A percentile compares a stretch with the other conserved stretches of the same genome.
Evolutionary conservation across 2,888 invertebrate species (phyloP).

Genomic region (Choristoneura rosaceana): DNA sequence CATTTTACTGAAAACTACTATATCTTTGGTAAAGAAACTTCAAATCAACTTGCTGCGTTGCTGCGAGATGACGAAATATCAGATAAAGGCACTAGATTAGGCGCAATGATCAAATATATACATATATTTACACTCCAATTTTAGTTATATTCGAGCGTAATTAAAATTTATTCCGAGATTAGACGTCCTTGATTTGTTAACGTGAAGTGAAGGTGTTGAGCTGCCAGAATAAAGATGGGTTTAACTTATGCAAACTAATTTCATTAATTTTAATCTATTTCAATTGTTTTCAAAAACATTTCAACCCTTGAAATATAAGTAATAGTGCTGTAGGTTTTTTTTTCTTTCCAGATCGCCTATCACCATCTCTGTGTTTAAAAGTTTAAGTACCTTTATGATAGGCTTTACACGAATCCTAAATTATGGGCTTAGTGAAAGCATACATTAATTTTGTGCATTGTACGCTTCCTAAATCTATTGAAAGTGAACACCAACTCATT

Average conservation of each 20-base stretch:
- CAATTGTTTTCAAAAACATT: neutral
- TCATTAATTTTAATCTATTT: neutral
- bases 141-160: conserved; percentile 29
- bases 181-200: conserved; percentile 12
- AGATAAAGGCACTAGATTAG: conserved; percentile 51
- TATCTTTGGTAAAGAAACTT: conserved; percentile 59
- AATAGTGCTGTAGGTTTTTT: neutral
- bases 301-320: neutral
- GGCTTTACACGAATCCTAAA: conserved; percentile 31
- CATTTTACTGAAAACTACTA: conserved; percentile 34
- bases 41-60: conserved; percentile 23
- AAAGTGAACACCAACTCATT: conserved; percentile 53
- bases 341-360: conserved; percentile 15
- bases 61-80: conserved; percentile 30
- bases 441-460: conserved; percentile 34
- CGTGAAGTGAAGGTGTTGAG: conserved; percentile 16
- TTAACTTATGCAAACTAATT: neutral
- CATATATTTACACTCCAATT: conserved; percentile 26
- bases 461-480: conserved; percentile 36
- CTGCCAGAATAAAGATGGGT: conserved; percentile 15
- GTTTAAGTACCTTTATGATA: conserved; percentile 35
- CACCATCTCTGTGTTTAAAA: conserved; percentile 22
- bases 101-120: conserved; percentile 46
- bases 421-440: conserved; percentile 14
- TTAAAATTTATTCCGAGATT: conserved; percentile 25